These are phyloP conservation scores for Cecropterus lyciades DNA, from an alignment of 1,140 invertebrate species.

Conservation along the genomic window DNA sequence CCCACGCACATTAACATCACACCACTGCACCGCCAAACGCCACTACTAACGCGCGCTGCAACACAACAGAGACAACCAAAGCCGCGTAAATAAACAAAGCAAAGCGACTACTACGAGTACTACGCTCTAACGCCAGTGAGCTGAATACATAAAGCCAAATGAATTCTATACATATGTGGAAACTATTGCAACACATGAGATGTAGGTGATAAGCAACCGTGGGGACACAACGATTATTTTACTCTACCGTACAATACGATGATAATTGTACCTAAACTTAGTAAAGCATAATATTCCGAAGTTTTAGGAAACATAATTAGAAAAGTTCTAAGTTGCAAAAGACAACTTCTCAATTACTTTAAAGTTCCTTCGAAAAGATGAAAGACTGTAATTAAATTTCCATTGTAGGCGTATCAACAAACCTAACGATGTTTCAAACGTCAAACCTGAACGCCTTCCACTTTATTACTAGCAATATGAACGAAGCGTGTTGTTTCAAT, in stretches of 20 bases:
- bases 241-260: neutral
- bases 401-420: slow-evolving; percentile 10
- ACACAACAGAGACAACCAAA: slow-evolving; percentile 70
- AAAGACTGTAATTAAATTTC: slow-evolving; percentile 33
- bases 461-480: slow-evolving; percentile 21
- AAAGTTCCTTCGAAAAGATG: slow-evolving; percentile 32
- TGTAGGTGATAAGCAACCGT: slow-evolving; percentile 10
- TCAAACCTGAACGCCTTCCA: slow-evolving; percentile 19
- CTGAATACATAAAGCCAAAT: slow-evolving; percentile 36
- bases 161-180: slow-evolving; percentile 15
- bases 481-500: neutral
- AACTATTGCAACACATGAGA: slow-evolving; percentile 9
- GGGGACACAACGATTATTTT: neutral
- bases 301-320: slow-evolving; percentile 27
- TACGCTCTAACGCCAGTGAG: slow-evolving; percentile 9
- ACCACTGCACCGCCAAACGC: slow-evolving; percentile 63
- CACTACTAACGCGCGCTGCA: slow-evolving; percentile 77
- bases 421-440: slow-evolving; percentile 11
- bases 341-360: slow-evolving; percentile 28
- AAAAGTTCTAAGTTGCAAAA: slow-evolving; percentile 28
- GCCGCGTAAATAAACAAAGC: slow-evolving; percentile 73
- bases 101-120: slow-evolving; percentile 48
- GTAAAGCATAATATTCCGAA: slow-evolving; percentile 18
- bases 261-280: slow-evolving; percentile 7
- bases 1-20: slow-evolving; percentile 64